Evolutionary conservation across 2,113 vertebrate genomes (phyloP).

Genomic region (Andinoacara biseriatus): DNA sequence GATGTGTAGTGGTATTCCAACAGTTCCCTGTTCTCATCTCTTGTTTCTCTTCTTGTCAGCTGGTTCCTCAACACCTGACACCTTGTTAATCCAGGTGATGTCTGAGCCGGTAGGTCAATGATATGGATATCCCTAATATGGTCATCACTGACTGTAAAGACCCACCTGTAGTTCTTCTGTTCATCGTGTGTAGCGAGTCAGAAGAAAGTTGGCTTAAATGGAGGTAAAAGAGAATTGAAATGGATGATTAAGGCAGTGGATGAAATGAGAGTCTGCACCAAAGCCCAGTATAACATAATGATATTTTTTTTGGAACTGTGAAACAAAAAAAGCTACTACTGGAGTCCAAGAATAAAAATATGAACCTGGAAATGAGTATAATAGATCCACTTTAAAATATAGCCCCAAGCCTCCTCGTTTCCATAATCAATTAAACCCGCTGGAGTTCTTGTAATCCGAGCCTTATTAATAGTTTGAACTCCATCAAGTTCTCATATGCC

Average conservation of each 20-base stretch:
- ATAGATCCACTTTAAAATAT: neutral
- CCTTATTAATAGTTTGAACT: neutral
- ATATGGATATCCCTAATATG: neutral
- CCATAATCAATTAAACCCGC: neutral
- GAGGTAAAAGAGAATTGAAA: neutral
- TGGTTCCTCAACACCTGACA: too few species aligned
- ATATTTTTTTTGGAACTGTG: neutral
- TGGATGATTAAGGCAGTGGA: neutral
- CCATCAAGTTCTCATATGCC: neutral
- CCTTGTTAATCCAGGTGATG: too few species aligned
- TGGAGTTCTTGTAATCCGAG: neutral
- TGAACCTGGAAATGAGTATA: neutral
- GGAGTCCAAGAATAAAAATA: neutral
- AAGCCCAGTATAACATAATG: neutral
- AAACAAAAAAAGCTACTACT: neutral
- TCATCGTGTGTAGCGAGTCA: neutral
- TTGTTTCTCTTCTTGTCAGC: too few species aligned
- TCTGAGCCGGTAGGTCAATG: neutral
- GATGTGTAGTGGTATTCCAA: too few species aligned
- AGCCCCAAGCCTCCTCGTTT: neutral
- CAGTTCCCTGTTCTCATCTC: too few species aligned
- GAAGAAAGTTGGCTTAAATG: neutral
- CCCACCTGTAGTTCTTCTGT: neutral
- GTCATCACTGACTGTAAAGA: neutral
- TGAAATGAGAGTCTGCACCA: neutral